Conservation (phyloP, 2,797 vertebrate species). For the Sandelia bainsii region DNA sequence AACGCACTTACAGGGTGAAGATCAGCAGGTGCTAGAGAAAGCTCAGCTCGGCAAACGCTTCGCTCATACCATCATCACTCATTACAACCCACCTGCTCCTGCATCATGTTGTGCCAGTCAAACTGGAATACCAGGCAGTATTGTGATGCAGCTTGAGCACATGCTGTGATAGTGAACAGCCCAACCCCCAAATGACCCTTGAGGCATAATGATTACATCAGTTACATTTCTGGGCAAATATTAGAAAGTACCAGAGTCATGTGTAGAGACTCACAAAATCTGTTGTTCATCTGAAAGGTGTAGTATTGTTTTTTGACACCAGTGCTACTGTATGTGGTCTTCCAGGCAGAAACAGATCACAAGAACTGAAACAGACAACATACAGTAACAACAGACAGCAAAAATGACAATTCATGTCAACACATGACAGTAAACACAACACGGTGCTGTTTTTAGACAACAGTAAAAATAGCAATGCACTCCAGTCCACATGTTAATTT, state of each 20-base stretch:
- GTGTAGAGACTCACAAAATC: conserved; percentile 30
- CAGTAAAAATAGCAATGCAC: conserved; percentile 20
- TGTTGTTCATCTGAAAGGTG: conserved; percentile 24
- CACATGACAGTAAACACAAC: not conserved
- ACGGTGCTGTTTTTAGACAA: not conserved
- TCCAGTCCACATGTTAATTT: conserved; percentile 25
- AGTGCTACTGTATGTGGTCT: conserved; percentile 3
- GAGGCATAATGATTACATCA: conserved; percentile 41
- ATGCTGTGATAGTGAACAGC: conserved; percentile 45
- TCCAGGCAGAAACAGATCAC: too few species aligned
- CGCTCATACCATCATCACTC: conserved; percentile 44
- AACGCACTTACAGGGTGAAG: conserved; percentile 19
- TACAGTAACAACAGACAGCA: not conserved
- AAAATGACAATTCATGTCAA: conserved; percentile 6
- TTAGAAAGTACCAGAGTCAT: conserved; percentile 40
- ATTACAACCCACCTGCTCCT: conserved; percentile 63
- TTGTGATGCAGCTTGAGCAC: conserved; percentile 25
- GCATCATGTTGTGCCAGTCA: conserved; percentile 33
- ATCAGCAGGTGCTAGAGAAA: conserved; percentile 38
- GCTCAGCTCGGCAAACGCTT: conserved; percentile 40
- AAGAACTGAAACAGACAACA: not conserved
- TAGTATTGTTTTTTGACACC: conserved; percentile 7
- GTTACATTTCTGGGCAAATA: conserved; percentile 50
- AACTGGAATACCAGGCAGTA: conserved; percentile 30
- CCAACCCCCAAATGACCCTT: conserved; percentile 29